Base-by-base conservation (phyloP, 2,797 vertebrate species). In the Lithobates sylvaticus region DNA sequence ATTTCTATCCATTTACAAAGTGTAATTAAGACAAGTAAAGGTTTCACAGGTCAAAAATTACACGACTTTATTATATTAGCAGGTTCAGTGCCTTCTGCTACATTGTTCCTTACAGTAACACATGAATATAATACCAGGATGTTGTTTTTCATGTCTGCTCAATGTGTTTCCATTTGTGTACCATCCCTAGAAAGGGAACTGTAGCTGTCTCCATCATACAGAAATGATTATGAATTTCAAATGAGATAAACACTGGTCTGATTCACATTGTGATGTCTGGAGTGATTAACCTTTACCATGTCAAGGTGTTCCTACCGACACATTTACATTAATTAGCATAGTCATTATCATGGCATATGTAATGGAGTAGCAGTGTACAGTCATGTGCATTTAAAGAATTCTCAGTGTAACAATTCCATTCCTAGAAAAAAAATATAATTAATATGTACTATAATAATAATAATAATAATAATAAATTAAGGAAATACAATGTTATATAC, bases 291-390 rank as follows among this genome's bases (percentile, higher is more conserved):
- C 93, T 93, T 94, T 94, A 94, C 94, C 93, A 93, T 94, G 95
- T 95, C 93, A 94, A 94, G 93, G 94, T 95, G 93, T 94, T 94
- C 94, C 94, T 93, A 94, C 94, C 94, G 94, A 94, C 92, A 95
- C 94, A 95, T 94, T 95, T 94, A 93, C 94, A 92, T 94, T 94
- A 93, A 95, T 95, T 95, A 95, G 94, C 94, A 94, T 94, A 95
- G 93, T 94, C 93, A 95, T 95, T 95, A 95, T 94, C 94, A 94
- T 44, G 32, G 12, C 61, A n/a, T 16, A 76, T 34, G 8, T 9
- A 76, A 42, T 36, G 54, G 34, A 26, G 21, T 27, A 75, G 18
- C 58, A 54, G 15, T 54, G 50, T 54, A 18, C 50, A 54, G 50
- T 18, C 50, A 18, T 18, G 50, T 54, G 50, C 50, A 54, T 16